Percentiles rank a stretch among this genome's conserved stretches.
These are phyloP conservation scores for Pelecanoides urinatrix DNA, from an alignment of 2,113 vertebrate species.

Conservation along the genomic window DNA sequence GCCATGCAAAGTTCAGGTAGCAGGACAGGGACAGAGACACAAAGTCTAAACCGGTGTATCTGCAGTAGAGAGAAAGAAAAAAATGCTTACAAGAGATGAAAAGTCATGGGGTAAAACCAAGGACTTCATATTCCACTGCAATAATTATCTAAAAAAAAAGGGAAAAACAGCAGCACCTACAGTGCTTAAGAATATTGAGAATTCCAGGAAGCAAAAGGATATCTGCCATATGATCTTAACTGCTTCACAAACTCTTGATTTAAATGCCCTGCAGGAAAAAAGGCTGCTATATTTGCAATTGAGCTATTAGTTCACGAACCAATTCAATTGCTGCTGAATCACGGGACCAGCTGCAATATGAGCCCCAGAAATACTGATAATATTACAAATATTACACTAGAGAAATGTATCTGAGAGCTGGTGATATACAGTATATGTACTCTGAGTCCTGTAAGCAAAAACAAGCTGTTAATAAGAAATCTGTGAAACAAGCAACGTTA, in stretches of 20 bases:
- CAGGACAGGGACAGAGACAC: background rate
- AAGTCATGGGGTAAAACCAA: background rate
- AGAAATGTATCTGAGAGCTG: background rate
- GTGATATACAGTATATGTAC: background rate
- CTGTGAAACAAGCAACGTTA: conserved; percentile 12
- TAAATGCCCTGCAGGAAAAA: background rate
- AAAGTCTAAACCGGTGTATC: background rate
- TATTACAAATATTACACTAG: conserved; percentile 44
- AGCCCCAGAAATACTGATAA: conserved; percentile 41
- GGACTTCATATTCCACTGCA: background rate
- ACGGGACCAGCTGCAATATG: conserved; percentile 38
- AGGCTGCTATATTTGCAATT: background rate
- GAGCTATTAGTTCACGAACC: conserved; percentile 22
- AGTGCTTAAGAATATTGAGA: background rate
- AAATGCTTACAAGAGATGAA: background rate
- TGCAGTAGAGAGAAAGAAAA: background rate
- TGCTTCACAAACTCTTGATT: conserved; percentile 8
- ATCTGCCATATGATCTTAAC: background rate
- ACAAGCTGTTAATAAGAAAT: conserved; percentile 37
- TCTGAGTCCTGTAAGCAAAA: conserved; percentile 25
- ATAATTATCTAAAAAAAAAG: background rate
- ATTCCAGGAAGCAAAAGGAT: background rate
- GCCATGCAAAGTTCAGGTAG: background rate
- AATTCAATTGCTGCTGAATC: conserved; percentile 50
- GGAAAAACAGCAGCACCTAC: background rate